Percentiles rank a stretch among this genome's conserved stretches.
Conservation (phyloP, 2,888 invertebrate species). For the Pterobdella sp. region DNA sequence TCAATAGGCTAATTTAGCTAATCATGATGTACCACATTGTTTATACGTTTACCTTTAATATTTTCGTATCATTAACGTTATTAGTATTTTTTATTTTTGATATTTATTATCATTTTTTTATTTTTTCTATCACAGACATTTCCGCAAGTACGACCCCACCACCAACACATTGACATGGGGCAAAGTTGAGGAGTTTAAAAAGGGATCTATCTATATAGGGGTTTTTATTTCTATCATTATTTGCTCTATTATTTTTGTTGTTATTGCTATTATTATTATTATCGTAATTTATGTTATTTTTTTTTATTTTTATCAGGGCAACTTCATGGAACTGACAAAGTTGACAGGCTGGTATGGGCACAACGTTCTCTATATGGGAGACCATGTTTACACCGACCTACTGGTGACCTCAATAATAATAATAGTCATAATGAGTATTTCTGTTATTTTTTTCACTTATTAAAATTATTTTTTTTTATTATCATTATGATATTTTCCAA, state of each 20-base stretch:
- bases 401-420: constrained; percentile 55
- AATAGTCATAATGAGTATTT: neutral
- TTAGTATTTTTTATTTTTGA: too few species aligned
- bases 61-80: too few species aligned
- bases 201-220: constrained; percentile 85
- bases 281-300: neutral
- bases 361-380: constrained; percentile 90
- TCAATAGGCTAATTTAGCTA: too few species aligned
- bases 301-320: constrained; percentile 61
- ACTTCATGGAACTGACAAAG: constrained; percentile 79
- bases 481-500: constrained; percentile 33
- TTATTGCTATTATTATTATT: neutral
- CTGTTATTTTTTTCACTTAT: neutral
- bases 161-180: constrained; percentile 82
- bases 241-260: neutral
- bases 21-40: too few species aligned
- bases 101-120: neutral
- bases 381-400: constrained; percentile 92
- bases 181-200: constrained; percentile 73
- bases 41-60: too few species aligned
- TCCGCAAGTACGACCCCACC: constrained; percentile 74
- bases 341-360: constrained; percentile 84
- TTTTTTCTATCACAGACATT: constrained; percentile 59
- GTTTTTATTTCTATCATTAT: constrained; percentile 53
- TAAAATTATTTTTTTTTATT: neutral